phyloP scores from a whole-genome alignment of 1,140 invertebrate species.

The Mamestra configurata region DNA sequence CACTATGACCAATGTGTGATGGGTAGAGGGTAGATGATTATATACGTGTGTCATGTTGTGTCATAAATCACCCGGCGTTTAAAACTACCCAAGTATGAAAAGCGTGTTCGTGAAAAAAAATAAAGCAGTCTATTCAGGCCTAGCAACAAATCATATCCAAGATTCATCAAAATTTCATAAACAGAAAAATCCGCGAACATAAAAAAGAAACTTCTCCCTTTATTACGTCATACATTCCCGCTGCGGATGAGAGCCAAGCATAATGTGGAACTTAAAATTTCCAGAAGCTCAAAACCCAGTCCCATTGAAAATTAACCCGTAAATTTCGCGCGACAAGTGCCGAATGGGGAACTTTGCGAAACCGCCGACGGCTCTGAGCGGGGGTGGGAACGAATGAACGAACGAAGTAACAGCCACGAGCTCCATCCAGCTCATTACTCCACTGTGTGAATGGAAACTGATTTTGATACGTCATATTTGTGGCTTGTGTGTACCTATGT shows the following conservation, averaged over 20 bases:
- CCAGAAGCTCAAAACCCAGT: constrained; percentile 74
- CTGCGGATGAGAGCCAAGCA: constrained; percentile 54
- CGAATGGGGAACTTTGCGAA: constrained; percentile 81
- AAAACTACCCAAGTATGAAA: no score
- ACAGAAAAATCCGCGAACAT: constrained; percentile 28
- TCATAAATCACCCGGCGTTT: no score
- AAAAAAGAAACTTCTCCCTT: constrained; percentile 40
- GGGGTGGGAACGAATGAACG: constrained; percentile 67
- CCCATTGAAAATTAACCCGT: constrained; percentile 86
- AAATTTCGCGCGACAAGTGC: constrained; percentile 86
- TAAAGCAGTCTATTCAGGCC: no score
- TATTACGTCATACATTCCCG: constrained; percentile 43
- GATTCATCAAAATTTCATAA: constrained; percentile 26
- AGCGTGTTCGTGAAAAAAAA: no score
- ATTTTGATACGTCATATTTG: constrained; percentile 48
- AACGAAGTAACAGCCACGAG: constrained; percentile 70
- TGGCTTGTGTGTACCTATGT: not conserved
- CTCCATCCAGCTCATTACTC: constrained; percentile 75
- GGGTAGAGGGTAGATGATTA: no score
- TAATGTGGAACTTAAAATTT: constrained; percentile 72
- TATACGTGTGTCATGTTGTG: no score
- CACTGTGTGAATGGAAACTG: constrained; percentile 59
- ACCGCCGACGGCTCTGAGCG: constrained; percentile 79
- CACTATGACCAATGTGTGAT: no score
- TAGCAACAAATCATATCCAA: constrained; percentile 13